A percentile compares a stretch with the other conserved stretches of the same genome.
Conservation (phyloP, 2,888 invertebrate species). For the Catocala fraxini region DNA sequence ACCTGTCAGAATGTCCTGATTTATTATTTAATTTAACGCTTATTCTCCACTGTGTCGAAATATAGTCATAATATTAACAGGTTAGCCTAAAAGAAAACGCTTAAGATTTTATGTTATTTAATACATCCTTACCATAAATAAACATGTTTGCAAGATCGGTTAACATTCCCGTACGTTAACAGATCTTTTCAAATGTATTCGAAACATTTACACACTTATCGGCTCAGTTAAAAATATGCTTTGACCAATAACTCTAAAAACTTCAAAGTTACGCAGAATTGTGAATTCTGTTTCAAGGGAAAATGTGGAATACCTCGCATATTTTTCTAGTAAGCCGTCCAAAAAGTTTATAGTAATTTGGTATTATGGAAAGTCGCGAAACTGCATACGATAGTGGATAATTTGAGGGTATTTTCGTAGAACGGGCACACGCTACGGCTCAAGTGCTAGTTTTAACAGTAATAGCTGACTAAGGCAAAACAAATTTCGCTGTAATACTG, state of each 20-base stretch:
- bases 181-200: slow-evolving; percentile 17
- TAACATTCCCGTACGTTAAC: neutral
- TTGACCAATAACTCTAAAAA: slow-evolving; percentile 39
- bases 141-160: neutral
- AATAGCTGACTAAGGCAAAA: slow-evolving; percentile 33
- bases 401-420: slow-evolving; percentile 33
- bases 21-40: too few species aligned
- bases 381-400: slow-evolving; percentile 35
- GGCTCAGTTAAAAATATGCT: slow-evolving; percentile 44
- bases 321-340: slow-evolving; percentile 10
- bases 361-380: slow-evolving; percentile 29
- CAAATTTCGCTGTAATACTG: slow-evolving; percentile 36
- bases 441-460: slow-evolving; percentile 38
- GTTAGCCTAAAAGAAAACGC: too few species aligned
- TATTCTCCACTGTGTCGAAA: too few species aligned
- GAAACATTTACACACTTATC: slow-evolving; percentile 42
- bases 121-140: neutral
- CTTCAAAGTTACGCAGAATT: slow-evolving; percentile 24
- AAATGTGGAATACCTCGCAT: slow-evolving; percentile 16
- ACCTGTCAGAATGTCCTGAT: too few species aligned
- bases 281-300: too few species aligned
- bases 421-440: slow-evolving; percentile 35
- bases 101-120: too few species aligned
- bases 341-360: slow-evolving; percentile 15
- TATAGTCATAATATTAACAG: too few species aligned